These are phyloP conservation scores for Apostichopus leukothele DNA, from an alignment of 53 echinoderm and acorn worm genomes.

Conservation along the genomic window DNA sequence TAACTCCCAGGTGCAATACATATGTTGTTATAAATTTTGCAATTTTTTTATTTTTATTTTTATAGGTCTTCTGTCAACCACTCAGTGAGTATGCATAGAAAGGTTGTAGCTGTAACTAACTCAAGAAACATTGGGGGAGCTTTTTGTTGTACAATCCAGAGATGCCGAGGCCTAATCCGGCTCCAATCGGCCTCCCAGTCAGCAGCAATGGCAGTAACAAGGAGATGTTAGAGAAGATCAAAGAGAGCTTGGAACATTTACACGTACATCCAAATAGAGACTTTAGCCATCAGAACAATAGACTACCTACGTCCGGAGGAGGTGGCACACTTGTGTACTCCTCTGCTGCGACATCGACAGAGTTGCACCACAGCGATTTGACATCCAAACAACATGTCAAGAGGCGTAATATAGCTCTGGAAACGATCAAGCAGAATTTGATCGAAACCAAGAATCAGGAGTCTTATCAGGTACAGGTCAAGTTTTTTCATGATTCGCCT, in stretches of 20 bases:
- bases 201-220: conserved; percentile 71
- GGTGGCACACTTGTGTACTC: background rate
- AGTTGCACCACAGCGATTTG: background rate
- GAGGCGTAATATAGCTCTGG: conserved; percentile 64
- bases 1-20: background rate
- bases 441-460: background rate
- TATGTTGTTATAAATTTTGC: background rate
- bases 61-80: conserved; percentile 1
- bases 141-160: conserved; percentile 29
- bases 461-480: conserved; percentile 1
- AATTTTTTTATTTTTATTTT: background rate
- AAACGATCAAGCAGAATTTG: conserved; percentile 70
- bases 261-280: conserved; percentile 47
- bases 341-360: background rate
- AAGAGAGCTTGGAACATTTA: conserved; percentile 76
- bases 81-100: conserved; percentile 36
- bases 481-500: too few species aligned
- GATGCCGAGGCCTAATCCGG: conserved; percentile 46
- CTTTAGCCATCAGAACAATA: conserved; percentile 2
- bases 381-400: conserved; percentile 9
- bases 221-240: conserved; percentile 87
- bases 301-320: conserved; percentile 6
- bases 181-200: conserved; percentile 62
- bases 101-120: conserved; percentile 14
- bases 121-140: conserved; percentile 32